Conservation (phyloP, 2,888 invertebrate genomes). For the Eudasyphora cyanicolor region DNA sequence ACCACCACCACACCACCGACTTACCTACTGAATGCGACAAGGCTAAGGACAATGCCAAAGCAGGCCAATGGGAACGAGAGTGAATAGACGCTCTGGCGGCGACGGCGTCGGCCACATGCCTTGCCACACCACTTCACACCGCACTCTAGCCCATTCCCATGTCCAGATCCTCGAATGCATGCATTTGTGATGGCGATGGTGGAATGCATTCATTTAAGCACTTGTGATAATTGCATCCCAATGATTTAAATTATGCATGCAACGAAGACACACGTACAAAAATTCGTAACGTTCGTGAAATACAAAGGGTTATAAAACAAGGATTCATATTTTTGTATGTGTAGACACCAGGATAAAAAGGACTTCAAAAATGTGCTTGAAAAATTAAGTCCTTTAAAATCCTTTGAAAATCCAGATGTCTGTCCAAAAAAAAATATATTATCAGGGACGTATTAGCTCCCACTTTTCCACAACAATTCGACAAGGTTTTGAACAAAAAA, state of each 20-base stretch:
- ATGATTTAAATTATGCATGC: slow-evolving; percentile 65
- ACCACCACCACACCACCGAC: background rate
- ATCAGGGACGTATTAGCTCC: too few species aligned
- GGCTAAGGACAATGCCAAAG: slow-evolving; percentile 67
- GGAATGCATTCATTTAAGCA: slow-evolving; percentile 69
- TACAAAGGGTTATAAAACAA: background rate
- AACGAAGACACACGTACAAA: slow-evolving; percentile 47
- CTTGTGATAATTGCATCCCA: slow-evolving; percentile 77
- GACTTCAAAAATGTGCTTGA: too few species aligned
- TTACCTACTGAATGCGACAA: slow-evolving; percentile 31
- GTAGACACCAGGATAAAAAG: too few species aligned
- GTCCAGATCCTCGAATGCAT: background rate
- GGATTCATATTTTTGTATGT: too few species aligned
- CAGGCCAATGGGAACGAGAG: slow-evolving; percentile 42
- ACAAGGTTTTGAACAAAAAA: too few species aligned
- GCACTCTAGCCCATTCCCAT: background rate
- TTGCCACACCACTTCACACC: background rate
- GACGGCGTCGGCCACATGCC: slow-evolving; percentile 12
- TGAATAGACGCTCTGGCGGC: slow-evolving; percentile 39
- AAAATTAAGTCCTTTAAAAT: too few species aligned
- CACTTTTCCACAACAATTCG: too few species aligned
- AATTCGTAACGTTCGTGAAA: background rate
- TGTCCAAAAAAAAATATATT: too few species aligned
- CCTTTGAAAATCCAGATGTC: too few species aligned
- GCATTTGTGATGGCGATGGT: slow-evolving; percentile 20